Base-by-base conservation (phyloP, 2,113 vertebrate species). In the Pteropus alecto region DNA sequence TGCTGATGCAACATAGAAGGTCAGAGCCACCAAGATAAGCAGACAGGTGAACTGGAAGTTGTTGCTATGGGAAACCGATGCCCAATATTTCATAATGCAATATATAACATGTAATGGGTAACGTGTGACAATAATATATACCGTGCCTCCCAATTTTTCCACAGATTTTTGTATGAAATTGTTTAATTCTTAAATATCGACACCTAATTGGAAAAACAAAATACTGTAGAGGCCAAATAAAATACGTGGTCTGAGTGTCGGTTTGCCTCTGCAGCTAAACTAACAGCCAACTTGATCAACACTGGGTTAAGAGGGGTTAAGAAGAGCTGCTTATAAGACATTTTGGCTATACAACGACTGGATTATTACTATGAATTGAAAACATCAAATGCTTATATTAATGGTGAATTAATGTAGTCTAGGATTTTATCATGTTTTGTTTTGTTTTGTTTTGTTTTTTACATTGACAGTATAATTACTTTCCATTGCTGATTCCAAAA, bases 181-280 rank as follows among this genome's bases (percentile, higher is more conserved):
- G 30, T 28, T 90, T 84, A 30, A 71, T 76, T 78, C 81, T 95
- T 41, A 74, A 82, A 46, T 54, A 63, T 33, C 33, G 35, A 28
- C 10, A 74, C 35, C 33, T 90, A 89, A 13, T 54, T 33, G 68
- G 41, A 81, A 86, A 94, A 91, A 30, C 6, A n/a, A 61, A 93
- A 73, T 18, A 58, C 6, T 5, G 10, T 7, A 56, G 30, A 68
- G 22, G 35, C 21, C 48, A 73, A 74, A 48, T 38, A 41, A 51
- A 74, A 24, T n/a, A 6, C 1, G 38, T n/a, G 33, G 51, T 21
- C 7, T 1, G 7, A 19, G 19, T 48, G 51, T 51, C 21, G 12
- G 14, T 63, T 7, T 71, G 58, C 87, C 60, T 28, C 28, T 74
- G 16, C 19, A 26, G n/a, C 15, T 73, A 56, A 22, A 6, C 5